These are phyloP conservation scores for Scomberomorus guttatus DNA, from an alignment of 2,797 vertebrate genomes.

Conservation along the genomic window DNA sequence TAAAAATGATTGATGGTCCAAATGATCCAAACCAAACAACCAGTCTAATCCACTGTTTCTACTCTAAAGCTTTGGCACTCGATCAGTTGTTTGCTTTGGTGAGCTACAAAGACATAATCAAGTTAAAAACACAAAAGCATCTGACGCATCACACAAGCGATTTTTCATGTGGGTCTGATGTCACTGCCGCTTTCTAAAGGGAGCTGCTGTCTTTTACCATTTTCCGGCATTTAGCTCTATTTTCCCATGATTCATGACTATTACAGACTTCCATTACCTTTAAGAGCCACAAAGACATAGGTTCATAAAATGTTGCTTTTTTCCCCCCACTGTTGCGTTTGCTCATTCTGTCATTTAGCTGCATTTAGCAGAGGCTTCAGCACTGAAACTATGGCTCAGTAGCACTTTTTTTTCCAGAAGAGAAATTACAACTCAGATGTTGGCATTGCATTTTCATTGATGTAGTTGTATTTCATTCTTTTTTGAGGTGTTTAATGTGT, in stretches of 20 bases:
- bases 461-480: slow-evolving; percentile 39
- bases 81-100: slow-evolving; percentile 42
- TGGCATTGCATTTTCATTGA: slow-evolving; percentile 33
- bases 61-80: slow-evolving; percentile 44
- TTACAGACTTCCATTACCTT: background rate
- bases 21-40: slow-evolving; percentile 66
- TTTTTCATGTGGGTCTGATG: slow-evolving; percentile 14
- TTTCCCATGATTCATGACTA: background rate
- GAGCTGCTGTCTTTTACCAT: background rate
- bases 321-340: background rate
- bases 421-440: slow-evolving; percentile 31
- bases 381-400: background rate
- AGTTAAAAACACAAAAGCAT: slow-evolving; percentile 57
- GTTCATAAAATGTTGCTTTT: background rate
- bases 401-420: background rate
- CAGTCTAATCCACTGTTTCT: slow-evolving; percentile 42
- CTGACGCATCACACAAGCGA: background rate
- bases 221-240: slow-evolving; percentile 1
- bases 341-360: background rate
- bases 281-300: background rate
- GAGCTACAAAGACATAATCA: slow-evolving; percentile 45
- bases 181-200: background rate
- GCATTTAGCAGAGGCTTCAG: background rate
- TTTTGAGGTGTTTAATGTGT: slow-evolving; percentile 43
- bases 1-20: slow-evolving; percentile 53